phyloP scores from a whole-genome alignment of 2,113 vertebrate species.

The Bubo scandiacus region DNA sequence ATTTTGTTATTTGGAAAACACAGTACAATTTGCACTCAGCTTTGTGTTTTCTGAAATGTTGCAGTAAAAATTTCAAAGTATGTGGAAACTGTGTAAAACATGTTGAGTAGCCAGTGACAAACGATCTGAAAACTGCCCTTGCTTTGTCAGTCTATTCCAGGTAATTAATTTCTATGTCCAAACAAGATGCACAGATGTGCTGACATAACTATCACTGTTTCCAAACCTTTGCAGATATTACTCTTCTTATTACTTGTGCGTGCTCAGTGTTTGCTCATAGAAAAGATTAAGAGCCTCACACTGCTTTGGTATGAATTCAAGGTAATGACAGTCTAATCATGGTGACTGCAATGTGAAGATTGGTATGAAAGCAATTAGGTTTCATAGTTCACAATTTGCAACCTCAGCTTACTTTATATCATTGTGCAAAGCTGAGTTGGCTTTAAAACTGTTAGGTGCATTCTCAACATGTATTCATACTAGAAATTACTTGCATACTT shows the following conservation, averaged over 20 bases:
- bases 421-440: not conserved
- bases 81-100: not conserved
- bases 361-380: not conserved
- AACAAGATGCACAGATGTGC: conserved; percentile 46
- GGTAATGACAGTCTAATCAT: not conserved
- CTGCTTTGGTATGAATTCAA: not conserved
- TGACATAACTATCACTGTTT: conserved; percentile 41
- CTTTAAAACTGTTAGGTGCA: not conserved
- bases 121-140: conserved; percentile 25
- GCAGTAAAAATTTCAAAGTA: conserved; percentile 28
- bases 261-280: not conserved
- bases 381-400: conserved; percentile 14
- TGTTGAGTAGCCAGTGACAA: conserved; percentile 18
- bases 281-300: not conserved
- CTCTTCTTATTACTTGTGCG: not conserved
- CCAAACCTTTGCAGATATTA: conserved; percentile 49
- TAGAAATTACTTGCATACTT: not conserved
- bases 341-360: not conserved
- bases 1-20: conserved; percentile 35
- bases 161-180: conserved; percentile 62
- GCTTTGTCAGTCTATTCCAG: conserved; percentile 34
- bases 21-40: not conserved
- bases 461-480: not conserved
- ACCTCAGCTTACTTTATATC: not conserved
- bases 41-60: conserved; percentile 5